Evolutionary conservation across 1,140 invertebrate genomes (phyloP), one percentile per base, ranked within the genome.

Genomic region (Zeugodacus cucurbitae): DNA sequence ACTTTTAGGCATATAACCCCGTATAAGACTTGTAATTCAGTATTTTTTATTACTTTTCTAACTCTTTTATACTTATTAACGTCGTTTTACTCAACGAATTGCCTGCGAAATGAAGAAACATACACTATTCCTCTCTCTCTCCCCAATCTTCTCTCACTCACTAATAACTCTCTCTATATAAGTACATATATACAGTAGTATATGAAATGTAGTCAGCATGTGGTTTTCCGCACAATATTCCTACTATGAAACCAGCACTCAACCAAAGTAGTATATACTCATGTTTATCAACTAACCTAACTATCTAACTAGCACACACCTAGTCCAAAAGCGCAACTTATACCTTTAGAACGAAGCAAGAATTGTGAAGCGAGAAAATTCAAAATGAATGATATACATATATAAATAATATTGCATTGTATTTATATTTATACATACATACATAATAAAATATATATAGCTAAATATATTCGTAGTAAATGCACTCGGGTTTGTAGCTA

Each of bases 401-500:
- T 8, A 34, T 74, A 74, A 22, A n/a, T 6, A 14, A 8, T 14
- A 82, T 70, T 70, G 26, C n/a, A 82, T 48, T 82, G 41, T 48
- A 82, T 82, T 82, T 82, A 82, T 26, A 82, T 48, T 29, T 82
- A 82, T 82, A 82, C 44, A 82, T 26, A 82, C 41, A 82, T 82
- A 82, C n/a, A n/a, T n/a, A n/a, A n/a, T n/a, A n/a, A n/a, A n/a
- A n/a, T 78, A 78, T 78, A 78, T 4, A 74, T 41, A 67, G 3
- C 1, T 11, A 74, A 17, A 48, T 82, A 82, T 82, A 82, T 82
- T 54, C 41, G 41, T 82, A 82, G 74, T 41, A 82, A 41, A 44
- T 82, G 74, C 74, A 82, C 74, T 82, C 41, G 74, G 74, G 74
- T 82, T 74, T 82, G 41, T 82, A 48, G 74, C 74, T 82, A 82